Evolutionary conservation across 2,888 invertebrate genomes (phyloP).

Genomic region (Acrobasis suavella): DNA sequence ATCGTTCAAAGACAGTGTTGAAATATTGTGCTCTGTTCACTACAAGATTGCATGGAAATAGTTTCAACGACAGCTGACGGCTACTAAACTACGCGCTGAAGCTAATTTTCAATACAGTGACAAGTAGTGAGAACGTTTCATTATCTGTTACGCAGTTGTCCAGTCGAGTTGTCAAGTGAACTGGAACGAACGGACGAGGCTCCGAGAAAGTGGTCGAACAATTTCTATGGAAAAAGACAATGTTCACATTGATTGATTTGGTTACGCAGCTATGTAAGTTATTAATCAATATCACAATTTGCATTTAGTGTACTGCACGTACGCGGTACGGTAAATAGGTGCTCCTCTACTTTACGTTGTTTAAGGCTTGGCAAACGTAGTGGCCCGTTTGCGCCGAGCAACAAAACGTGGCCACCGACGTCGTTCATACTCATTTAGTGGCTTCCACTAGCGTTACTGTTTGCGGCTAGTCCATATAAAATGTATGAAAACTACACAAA

Average conservation of each 20-base stretch:
- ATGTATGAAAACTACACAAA: too few species aligned
- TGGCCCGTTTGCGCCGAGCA: too few species aligned
- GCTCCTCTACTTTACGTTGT: too few species aligned
- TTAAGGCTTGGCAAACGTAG: too few species aligned
- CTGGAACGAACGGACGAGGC: conserved; percentile 43
- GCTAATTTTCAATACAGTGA: conserved; percentile 19
- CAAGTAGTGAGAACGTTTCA: conserved; percentile 20
- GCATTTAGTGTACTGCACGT: too few species aligned
- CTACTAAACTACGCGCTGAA: conserved; percentile 22
- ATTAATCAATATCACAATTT: background rate
- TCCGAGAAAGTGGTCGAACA: conserved; percentile 57
- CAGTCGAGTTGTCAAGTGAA: conserved; percentile 41
- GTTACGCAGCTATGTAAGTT: background rate
- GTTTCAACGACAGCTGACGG: conserved; percentile 18
- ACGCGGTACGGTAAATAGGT: too few species aligned
- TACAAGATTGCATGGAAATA: conserved; percentile 17
- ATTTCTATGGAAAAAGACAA: conserved; percentile 57
- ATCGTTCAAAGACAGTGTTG: conserved; percentile 9
- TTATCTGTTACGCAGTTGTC: conserved; percentile 21
- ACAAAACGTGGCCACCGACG: too few species aligned
- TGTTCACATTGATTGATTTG: conserved; percentile 2
- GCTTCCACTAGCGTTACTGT: too few species aligned
- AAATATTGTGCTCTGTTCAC: conserved; percentile 3
- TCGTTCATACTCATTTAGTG: too few species aligned
- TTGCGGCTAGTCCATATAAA: too few species aligned